Base-by-base conservation (phyloP, 2,113 vertebrate species). In the Oxyruncus cristatus region DNA sequence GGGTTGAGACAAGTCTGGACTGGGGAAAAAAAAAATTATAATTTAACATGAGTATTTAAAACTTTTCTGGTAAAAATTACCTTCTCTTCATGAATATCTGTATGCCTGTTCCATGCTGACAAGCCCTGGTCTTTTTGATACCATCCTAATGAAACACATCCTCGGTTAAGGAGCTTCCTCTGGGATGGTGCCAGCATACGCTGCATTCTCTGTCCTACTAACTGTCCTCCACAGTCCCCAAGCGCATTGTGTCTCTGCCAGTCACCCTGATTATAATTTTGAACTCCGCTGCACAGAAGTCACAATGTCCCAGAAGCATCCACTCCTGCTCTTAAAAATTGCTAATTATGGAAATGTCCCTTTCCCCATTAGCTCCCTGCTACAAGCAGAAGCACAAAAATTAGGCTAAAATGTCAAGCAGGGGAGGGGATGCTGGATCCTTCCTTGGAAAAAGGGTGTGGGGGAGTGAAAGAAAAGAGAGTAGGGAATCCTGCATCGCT, bases 271-370 rank as follows among this genome's bases (percentile, higher is more conserved):
- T 92, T 91, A 91, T 47, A 92, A 89, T 92, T 85, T 91, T 97
- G 94, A 97, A 89, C 86, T 91, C 86, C 0, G 2, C 76, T 92
- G 93, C 80, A 65, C 96, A 71, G 72, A 71, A 97, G 92, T 93
- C 76, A 71, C 84, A 42, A 24, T 61, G 96, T 97, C 91, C 96
- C 91, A 91, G 93, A 92, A 87, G 91, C 13, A 7, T 44, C 47
- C 1, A n/a, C 47, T 92, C 47, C 47, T 3, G 4, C 92, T 77
- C 68, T 80, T 78, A 91, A 91, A 93, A 91, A 26, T 6, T 75
- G 52, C 95, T 96, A 96, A 97, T 95, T 97, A 95, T 87, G 80
- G 93, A 91, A 93, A 27, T 20, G 84, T 59, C 80, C 76, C 80
- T 87, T 91, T 95, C 93, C 52, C 83, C 61, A 56, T 91, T 91